phyloP scores from a whole-genome alignment of 1,140 invertebrate species.

The honey bee (Apis mellifera) region DNA sequence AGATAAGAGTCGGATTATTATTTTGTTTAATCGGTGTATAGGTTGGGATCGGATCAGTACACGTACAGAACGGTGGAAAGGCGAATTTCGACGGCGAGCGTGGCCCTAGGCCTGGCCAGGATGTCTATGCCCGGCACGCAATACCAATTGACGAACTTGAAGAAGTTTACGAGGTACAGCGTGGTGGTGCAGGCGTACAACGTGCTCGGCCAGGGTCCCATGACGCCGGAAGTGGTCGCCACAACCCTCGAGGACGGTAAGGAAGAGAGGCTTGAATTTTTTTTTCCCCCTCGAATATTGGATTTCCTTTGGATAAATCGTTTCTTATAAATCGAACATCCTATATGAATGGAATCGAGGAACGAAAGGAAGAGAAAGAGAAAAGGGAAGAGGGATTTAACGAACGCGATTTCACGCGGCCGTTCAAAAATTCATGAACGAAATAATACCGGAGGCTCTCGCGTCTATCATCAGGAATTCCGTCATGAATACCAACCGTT shows the following conservation, averaged over 20 bases:
- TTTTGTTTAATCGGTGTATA: too few relatives aligned
- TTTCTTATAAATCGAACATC: too few relatives aligned
- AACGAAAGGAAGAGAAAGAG: not conserved
- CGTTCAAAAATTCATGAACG: slow-evolving; percentile 62
- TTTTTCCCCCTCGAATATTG: not conserved
- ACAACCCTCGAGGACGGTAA: slow-evolving; percentile 95
- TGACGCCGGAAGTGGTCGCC: slow-evolving; percentile 90
- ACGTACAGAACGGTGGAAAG: slow-evolving; percentile 79
- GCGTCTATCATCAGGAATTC: slow-evolving; percentile 49
- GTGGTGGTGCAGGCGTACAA: slow-evolving; percentile 97
- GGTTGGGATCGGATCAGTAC: slow-evolving; percentile 76
- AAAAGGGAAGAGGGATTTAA: not conserved
- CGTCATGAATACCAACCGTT: slow-evolving; percentile 60
- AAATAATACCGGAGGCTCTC: slow-evolving; percentile 53
- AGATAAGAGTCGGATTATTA: not conserved
- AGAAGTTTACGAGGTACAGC: slow-evolving; percentile 93
- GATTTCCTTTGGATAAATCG: not conserved
- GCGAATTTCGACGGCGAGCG: slow-evolving; percentile 77
- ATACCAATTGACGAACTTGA: slow-evolving; percentile 82
- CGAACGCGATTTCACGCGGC: slow-evolving; percentile 12
- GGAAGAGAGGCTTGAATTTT: not conserved
- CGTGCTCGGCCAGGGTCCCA: slow-evolving; percentile 92
- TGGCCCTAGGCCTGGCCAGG: slow-evolving; percentile 76
- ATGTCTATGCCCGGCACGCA: slow-evolving; percentile 78
- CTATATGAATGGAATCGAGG: too few relatives aligned